Conservation (phyloP, 2,888 invertebrate species). For the Drosophila bunnanda region DNA sequence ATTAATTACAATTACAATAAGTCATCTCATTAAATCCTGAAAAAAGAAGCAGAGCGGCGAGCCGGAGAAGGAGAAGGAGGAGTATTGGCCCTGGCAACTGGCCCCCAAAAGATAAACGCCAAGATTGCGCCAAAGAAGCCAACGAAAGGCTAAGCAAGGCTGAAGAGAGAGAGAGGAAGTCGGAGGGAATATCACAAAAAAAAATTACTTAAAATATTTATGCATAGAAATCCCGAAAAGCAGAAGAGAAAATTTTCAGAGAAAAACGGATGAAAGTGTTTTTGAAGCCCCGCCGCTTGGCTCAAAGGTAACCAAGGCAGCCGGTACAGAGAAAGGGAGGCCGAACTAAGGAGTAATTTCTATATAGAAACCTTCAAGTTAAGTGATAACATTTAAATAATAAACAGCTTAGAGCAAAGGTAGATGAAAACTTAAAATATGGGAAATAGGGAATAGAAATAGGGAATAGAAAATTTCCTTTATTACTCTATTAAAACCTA, state of each 20-base stretch:
- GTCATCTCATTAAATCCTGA: slow-evolving; percentile 83
- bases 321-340: background rate
- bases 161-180: background rate
- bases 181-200: slow-evolving; percentile 8
- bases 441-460: no score
- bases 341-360: background rate
- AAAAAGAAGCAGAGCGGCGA: background rate
- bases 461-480: no score
- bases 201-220: slow-evolving; percentile 63
- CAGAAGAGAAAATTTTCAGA: slow-evolving; percentile 67
- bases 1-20: slow-evolving; percentile 85
- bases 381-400: background rate
- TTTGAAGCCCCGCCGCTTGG: slow-evolving; percentile 83
- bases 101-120: slow-evolving; percentile 46
- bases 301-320: slow-evolving; percentile 46
- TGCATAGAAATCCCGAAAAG: slow-evolving; percentile 21
- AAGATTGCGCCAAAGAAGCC: slow-evolving; percentile 56
- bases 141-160: slow-evolving; percentile 23
- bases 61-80: background rate
- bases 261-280: slow-evolving; percentile 85
- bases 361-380: background rate
- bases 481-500: background rate
- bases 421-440: background rate
- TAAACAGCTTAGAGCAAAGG: background rate
- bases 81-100: slow-evolving; percentile 49